phyloP scores from a whole-genome alignment of 2,797 vertebrate genomes.

The Hybognathus amarus region DNA sequence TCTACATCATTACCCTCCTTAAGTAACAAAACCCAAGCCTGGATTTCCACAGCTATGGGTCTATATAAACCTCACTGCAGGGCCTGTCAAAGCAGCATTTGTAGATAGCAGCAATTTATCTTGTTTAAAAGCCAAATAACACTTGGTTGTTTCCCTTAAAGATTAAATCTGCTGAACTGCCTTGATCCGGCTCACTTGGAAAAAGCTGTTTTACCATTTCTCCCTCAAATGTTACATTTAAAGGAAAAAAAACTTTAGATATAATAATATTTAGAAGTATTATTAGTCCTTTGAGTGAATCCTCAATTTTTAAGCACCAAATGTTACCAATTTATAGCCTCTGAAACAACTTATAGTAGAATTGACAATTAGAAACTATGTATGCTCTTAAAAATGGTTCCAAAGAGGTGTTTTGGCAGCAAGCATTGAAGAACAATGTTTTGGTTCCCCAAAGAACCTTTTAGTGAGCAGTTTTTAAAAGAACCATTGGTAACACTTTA shows the following conservation, averaged over 20 bases:
- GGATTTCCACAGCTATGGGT: slow-evolving; percentile 23
- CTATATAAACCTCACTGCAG: slow-evolving; percentile 26
- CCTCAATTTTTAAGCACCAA: neutral
- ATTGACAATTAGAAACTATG: neutral
- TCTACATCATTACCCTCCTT: slow-evolving; percentile 38
- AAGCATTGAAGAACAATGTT: too few relatives aligned
- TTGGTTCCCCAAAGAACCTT: too few relatives aligned
- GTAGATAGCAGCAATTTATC: slow-evolving; percentile 44
- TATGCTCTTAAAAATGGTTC: too few relatives aligned
- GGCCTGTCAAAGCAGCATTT: slow-evolving; percentile 28
- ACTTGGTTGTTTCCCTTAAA: slow-evolving; percentile 15
- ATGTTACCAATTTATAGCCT: neutral
- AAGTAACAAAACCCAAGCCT: slow-evolving; percentile 33
- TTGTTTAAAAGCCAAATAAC: slow-evolving; percentile 27
- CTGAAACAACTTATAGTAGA: neutral
- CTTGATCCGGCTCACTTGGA: neutral
- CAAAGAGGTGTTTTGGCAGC: too few relatives aligned
- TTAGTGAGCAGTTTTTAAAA: too few relatives aligned
- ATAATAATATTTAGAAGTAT: neutral
- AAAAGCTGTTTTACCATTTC: neutral
- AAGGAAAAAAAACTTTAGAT: neutral
- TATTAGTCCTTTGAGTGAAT: neutral
- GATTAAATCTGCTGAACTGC: slow-evolving; percentile 27
- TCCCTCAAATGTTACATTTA: neutral
- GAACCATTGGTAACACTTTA: too few relatives aligned